Percentiles rank a stretch among this genome's conserved stretches.
These are phyloP conservation scores for Apodemus sylvaticus DNA, from an alignment of 2,113 vertebrate species.

Conservation along the genomic window DNA sequence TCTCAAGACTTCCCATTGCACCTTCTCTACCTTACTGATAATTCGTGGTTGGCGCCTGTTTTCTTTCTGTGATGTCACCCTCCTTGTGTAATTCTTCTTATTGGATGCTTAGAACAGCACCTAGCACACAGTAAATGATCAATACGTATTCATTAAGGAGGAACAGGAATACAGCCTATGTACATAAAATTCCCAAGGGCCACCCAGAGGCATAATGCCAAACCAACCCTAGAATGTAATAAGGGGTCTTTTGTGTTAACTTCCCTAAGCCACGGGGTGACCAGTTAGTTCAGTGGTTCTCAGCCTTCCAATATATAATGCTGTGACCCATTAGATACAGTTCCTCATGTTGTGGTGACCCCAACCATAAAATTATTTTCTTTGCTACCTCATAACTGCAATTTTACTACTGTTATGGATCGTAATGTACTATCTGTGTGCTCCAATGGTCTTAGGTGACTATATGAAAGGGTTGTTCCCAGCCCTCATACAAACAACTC, in stretches of 20 bases:
- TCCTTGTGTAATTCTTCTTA: neutral
- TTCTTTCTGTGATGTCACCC: neutral
- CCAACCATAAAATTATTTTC: neutral
- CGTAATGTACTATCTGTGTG: neutral
- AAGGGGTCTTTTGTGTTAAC: neutral
- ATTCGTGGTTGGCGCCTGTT: neutral
- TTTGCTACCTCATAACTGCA: neutral
- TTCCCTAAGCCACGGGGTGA: neutral
- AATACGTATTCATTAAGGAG: neutral
- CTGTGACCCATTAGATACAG: neutral
- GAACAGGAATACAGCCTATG: neutral
- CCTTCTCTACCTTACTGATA: neutral
- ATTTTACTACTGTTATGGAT: neutral
- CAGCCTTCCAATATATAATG: neutral
- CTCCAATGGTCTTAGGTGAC: neutral
- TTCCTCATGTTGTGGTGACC: neutral
- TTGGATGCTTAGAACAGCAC: neutral
- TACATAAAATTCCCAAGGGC: neutral
- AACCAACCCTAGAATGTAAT: neutral
- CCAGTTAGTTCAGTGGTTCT: neutral
- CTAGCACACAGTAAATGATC: neutral
- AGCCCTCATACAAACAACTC: no score
- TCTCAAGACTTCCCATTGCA: neutral
- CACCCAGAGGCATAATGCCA: neutral
- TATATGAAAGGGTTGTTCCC: neutral